Evolutionary conservation across 2,888 invertebrate genomes (phyloP), one percentile per base, ranked within the genome.

Genomic region (Athetis lepigone): DNA sequence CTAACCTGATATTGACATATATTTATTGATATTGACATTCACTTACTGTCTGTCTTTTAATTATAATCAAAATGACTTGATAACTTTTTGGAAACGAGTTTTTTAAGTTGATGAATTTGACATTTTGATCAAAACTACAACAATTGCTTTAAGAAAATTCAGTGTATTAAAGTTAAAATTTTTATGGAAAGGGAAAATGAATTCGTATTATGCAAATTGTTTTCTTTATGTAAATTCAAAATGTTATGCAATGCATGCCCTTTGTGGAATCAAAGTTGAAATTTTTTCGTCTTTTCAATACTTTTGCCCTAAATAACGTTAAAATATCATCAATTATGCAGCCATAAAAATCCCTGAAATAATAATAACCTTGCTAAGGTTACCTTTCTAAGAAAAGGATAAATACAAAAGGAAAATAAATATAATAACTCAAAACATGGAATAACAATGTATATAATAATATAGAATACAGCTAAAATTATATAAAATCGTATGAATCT

Each of bases 401-500:
- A 54, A 52, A 58, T 59, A 69, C 63, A 43, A 60, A 70, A 73
- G 37, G 52, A 23, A 70, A 79, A 68, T 72, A 67, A 79, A 75
- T 74, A 74, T 50, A 70, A 67, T 56, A 80, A 80, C 69, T 63
- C 75, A 79, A 80, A 74, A 78, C 78, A 70, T 80, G 69, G 69
- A 70, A 77, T 75, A 63, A 68, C 54, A 70, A 72, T 75, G 46
- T 80, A 86, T 83, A 82, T 29, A 29, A 29, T 29, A 33, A 33
- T 72, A 82, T 86, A 86, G 84, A 84, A 84, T 85, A 71, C 82
- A 77, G 80, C 82, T 85, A 84, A 82, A 85, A 71, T 87, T 90
- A 93, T 86, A 91, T 82, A 85, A 88, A 87, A 76, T 91, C 88
- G 80, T 90, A 91, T 60, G 90, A 91, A 77, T 91, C 89, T 81